These are phyloP conservation scores for Heteractis magnifica DNA, from an alignment of 92 coral and sea anemone species.

Conservation along the genomic window DNA sequence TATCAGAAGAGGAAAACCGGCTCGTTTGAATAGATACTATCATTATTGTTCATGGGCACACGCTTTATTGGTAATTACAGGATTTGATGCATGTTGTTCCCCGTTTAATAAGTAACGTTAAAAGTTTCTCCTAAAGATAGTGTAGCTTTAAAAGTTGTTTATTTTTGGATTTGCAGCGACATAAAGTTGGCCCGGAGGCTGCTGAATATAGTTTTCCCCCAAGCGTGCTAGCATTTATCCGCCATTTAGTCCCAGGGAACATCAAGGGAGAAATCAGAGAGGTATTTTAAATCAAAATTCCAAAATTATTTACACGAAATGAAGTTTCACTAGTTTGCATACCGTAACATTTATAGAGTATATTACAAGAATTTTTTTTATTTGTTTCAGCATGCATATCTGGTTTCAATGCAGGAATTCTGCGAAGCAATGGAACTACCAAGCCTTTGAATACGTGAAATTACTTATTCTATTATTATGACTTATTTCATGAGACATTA, in stretches of 20 bases:
- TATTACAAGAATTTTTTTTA: neutral
- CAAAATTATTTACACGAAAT: too few species aligned
- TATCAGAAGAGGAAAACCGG: conserved; percentile 31
- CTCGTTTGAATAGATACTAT: conserved; percentile 33
- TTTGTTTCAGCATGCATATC: conserved; percentile 53
- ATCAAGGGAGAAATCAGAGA: conserved; percentile 51
- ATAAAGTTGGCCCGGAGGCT: conserved; percentile 39
- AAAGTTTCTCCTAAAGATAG: neutral
- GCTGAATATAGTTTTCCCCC: conserved; percentile 38
- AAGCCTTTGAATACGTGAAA: neutral
- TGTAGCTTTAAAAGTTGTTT: neutral
- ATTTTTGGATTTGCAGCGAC: conserved; percentile 12
- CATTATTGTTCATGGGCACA: conserved; percentile 52
- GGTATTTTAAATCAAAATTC: neutral
- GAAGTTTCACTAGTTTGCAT: neutral
- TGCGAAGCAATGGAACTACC: conserved; percentile 47
- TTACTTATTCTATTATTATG: too few species aligned
- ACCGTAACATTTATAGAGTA: neutral
- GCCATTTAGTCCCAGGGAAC: conserved; percentile 37
- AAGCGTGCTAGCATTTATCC: conserved; percentile 28
- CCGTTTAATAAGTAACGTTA: too few species aligned
- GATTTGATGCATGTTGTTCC: neutral
- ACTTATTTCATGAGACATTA: neutral
- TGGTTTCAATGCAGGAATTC: conserved; percentile 45
- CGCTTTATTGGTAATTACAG: conserved; percentile 40